phyloP scores from a whole-genome alignment of 2,888 invertebrate genomes.

The Siphonodentalium dalli region DNA sequence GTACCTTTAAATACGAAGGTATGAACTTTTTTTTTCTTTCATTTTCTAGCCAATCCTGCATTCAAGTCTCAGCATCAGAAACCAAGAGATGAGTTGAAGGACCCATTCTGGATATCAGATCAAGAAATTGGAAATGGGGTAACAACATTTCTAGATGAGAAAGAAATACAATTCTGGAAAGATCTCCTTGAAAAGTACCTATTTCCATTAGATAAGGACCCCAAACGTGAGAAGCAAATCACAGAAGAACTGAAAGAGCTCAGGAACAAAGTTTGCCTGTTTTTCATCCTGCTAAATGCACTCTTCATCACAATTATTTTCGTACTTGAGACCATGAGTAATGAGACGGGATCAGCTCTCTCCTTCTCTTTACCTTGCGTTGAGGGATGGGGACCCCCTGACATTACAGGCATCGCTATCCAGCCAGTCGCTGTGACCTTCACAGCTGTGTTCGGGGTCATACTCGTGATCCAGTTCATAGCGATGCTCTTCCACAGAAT shows the following conservation, averaged over 20 bases:
- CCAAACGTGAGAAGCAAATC: conserved; percentile 68
- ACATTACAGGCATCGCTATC: too few species aligned
- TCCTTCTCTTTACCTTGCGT: conserved; percentile 45
- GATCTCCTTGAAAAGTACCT: conserved; percentile 93
- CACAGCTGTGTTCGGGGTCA: conserved; percentile 95
- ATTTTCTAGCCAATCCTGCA: too few species aligned
- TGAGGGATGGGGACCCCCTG: conserved; percentile 4
- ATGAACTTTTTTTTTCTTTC: too few species aligned
- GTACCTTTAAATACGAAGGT: too few species aligned
- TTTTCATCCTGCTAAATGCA: conserved; percentile 96
- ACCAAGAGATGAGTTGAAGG: background rate
- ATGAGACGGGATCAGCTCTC: conserved; percentile 41
- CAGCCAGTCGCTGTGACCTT: conserved; percentile 77
- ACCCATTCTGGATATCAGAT: background rate
- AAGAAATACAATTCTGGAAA: conserved; percentile 91
- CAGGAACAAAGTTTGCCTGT: conserved; percentile 77
- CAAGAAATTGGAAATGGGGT: conserved; percentile 10
- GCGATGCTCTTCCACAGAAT: conserved; percentile 99
- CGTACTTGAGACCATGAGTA: conserved; percentile 88
- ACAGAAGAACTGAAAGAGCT: conserved; percentile 63
- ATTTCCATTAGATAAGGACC: conserved; percentile 90
- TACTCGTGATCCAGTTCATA: conserved; percentile 92
- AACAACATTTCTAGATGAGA: conserved; percentile 18
- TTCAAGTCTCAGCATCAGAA: too few species aligned
- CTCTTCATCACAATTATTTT: conserved; percentile 98